phyloP scores from a whole-genome alignment of 1,140 invertebrate genomes.

The Anthonomus grandis region DNA sequence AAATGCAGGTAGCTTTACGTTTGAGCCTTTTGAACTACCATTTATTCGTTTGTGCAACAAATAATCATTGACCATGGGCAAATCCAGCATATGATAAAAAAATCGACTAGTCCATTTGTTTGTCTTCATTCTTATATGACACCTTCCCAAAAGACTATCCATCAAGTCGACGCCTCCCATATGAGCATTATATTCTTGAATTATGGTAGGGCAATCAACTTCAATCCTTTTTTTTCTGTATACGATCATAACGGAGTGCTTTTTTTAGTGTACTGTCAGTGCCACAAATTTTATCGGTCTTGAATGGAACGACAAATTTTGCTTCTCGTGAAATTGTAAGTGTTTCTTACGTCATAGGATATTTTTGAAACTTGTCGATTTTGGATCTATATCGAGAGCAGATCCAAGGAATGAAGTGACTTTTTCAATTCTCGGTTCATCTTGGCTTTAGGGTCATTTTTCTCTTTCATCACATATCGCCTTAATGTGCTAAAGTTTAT shows the following conservation, averaged over 20 bases:
- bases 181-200: constrained; percentile 14
- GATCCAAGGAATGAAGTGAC: not conserved
- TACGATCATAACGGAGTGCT: constrained; percentile 17
- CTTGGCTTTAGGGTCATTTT: too few relatives aligned
- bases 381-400: not conserved
- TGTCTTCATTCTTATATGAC: constrained; percentile 48
- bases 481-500: too few relatives aligned
- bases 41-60: not conserved
- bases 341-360: not conserved
- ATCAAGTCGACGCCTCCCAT: constrained; percentile 43
- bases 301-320: not conserved
- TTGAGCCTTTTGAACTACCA: constrained; percentile 1
- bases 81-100: constrained; percentile 38
- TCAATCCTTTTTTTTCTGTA: constrained; percentile 18
- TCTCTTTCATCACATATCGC: too few relatives aligned
- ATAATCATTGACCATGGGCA: constrained; percentile 15
- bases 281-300: too few relatives aligned
- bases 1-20: constrained; percentile 5
- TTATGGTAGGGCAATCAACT: constrained; percentile 17
- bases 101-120: constrained; percentile 37
- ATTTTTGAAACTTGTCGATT: not conserved
- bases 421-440: not conserved
- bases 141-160: constrained; percentile 49
- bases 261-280: too few relatives aligned
- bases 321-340: not conserved